Base-by-base conservation (phyloP, 1,140 invertebrate genomes). In the Lepidurus apus region DNA sequence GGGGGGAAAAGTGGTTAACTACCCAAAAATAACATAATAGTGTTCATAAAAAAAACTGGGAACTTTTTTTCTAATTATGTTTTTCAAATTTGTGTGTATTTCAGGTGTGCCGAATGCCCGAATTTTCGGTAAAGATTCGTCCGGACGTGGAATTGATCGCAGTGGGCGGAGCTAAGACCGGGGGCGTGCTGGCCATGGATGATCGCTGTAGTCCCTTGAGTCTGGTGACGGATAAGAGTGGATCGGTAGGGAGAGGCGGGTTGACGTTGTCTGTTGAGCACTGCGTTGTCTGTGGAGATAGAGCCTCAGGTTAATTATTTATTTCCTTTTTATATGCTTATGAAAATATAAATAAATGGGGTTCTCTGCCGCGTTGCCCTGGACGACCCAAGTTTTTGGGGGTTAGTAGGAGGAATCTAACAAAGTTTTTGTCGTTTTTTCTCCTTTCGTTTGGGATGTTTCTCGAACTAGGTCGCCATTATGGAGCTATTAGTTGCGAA, bases 281-380 rank as follows among this genome's bases (percentile, higher is more conserved):
- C 42, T 98, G 96, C 85, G 92, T 97, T 73, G 95, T 98, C 2
- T 98, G 96, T 86, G 95, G 95, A 0, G 96, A 98, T 85, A 88
- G 95, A 80, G 95, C 95, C 7, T 96, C 94, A 81, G 89, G 88
- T 89, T 82, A 82, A 47, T 43, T 17, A 10, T 8, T 75, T 43
- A 26, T 78, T 13, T 13, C 17, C 10, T 65, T 9, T 65, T 21
- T 65, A 65, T 21, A 21, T 65, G 53, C n/a, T 34, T 34, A 3
- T 4, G 4, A 34, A 34, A 34, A 34, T 26, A 26, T 26, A 26
- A 26, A n/a, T 26, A 26, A 26, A 3, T 34, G 34, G 34, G 34
- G 34, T 34, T 34, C 34, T 34, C 34, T 2, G 34, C 34, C 34
- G 34, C 2, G 34, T 34, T 34, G 34, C 34, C 34, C 3, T 34